Percentiles rank a stretch among this genome's conserved stretches.
phyloP scores from a whole-genome alignment of 2,888 invertebrate species.

The Drosophila subsilvestris region DNA sequence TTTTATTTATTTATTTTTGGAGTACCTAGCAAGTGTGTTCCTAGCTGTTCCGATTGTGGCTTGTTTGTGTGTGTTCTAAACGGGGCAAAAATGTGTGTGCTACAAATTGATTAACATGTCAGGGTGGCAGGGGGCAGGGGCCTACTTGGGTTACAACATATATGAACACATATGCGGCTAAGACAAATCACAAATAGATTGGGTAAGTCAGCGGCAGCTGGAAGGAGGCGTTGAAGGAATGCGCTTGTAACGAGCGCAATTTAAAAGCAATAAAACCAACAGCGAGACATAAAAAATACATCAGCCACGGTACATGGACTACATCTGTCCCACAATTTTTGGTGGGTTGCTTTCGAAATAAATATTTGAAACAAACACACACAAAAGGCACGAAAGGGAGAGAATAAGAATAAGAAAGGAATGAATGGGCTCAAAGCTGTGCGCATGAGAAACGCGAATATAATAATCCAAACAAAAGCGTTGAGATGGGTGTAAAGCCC shows the following conservation, averaged over 20 bases:
- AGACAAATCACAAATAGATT: constrained; percentile 49
- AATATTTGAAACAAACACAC: constrained; percentile 46
- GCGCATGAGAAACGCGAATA: constrained; percentile 74
- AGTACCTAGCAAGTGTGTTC: not conserved
- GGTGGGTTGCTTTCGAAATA: constrained; percentile 17
- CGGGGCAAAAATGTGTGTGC: not conserved
- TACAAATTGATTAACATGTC: constrained; percentile 31
- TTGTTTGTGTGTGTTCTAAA: not conserved
- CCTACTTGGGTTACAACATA: constrained; percentile 17
- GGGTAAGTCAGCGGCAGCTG: constrained; percentile 24
- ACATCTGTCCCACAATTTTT: constrained; percentile 39
- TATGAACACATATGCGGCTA: constrained; percentile 3
- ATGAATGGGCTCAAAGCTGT: constrained; percentile 36
- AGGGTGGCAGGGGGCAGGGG: constrained; percentile 11
- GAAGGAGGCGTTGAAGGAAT: constrained; percentile 2
- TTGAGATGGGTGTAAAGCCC: constrained; percentile 47
- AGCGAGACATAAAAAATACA: constrained; percentile 73
- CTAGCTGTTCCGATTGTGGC: not conserved
- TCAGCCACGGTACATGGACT: constrained; percentile 55
- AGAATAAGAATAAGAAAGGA: constrained; percentile 6
- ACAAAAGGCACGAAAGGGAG: constrained; percentile 5
- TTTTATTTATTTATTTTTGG: not conserved
- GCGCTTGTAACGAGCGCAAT: constrained; percentile 69
- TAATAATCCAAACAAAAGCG: constrained; percentile 67
- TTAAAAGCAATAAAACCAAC: constrained; percentile 72